These are phyloP conservation scores for Plebejus anna DNA, from an alignment of 2,888 invertebrate genomes.

Conservation along the genomic window DNA sequence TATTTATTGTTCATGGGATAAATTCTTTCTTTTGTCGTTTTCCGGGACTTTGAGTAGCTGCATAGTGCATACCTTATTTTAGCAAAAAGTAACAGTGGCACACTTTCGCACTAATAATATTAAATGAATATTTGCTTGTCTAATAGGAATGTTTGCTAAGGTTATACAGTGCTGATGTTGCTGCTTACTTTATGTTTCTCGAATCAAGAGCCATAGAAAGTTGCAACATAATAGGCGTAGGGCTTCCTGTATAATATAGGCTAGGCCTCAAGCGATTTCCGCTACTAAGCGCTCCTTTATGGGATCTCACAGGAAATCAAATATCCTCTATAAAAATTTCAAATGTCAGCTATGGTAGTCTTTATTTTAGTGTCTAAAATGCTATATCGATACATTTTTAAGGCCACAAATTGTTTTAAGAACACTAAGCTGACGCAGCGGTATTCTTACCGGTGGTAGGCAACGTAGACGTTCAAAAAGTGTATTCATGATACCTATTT, in stretches of 20 bases:
- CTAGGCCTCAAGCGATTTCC: conserved; percentile 2
- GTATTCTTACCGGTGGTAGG: too few relatives aligned
- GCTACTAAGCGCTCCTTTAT: neutral
- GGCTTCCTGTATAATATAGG: conserved; percentile 5
- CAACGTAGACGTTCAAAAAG: too few relatives aligned
- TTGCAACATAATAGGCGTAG: neutral
- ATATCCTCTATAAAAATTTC: neutral
- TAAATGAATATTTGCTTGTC: too few relatives aligned
- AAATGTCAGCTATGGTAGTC: neutral
- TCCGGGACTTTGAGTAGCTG: too few relatives aligned
- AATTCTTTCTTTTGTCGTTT: too few relatives aligned
- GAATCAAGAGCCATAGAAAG: neutral
- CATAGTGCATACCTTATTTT: too few relatives aligned
- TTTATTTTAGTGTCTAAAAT: neutral
- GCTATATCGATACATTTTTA: too few relatives aligned
- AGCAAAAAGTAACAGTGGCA: too few relatives aligned
- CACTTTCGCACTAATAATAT: too few relatives aligned
- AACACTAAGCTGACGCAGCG: too few relatives aligned
- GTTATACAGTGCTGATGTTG: neutral
- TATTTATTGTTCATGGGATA: too few relatives aligned
- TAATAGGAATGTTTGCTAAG: neutral
- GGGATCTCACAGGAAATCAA: neutral
- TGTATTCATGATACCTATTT: too few relatives aligned
- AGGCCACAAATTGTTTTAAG: neutral
- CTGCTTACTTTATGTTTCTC: neutral